Base-by-base conservation (phyloP, 1,140 invertebrate genomes). In the Papilio xuthus region DNA sequence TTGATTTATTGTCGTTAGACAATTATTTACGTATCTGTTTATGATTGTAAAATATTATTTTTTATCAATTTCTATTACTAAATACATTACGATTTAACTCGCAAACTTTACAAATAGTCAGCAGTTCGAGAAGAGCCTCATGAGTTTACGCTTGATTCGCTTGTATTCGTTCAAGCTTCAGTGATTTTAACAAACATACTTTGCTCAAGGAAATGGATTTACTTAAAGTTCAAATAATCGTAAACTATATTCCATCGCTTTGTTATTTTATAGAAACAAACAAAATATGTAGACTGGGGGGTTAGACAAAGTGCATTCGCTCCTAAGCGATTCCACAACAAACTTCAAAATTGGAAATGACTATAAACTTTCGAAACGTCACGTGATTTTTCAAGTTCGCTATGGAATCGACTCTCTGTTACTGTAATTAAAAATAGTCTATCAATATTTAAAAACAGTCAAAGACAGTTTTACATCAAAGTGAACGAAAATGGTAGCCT, bases 121-220 rank as follows among this genome's bases (percentile, higher is more conserved):
- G 50, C 28, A 75, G 70, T 37, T 73, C 56, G 32, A 44, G n/a
- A 15, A 41, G n/a, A 77, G 47, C 63, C 60, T 75, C 73, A 80
- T 53, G 73, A 80, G 72, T 80, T 75, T 56, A 20, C 28, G 79
- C 63, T 77, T 80, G 73, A 77, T 80, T 77, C 53, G 78, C 73
- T 75, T 75, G 78, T 82, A 82, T 80, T 81, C 79, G 69, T 82
- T 80, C 77, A 77, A 79, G 81, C 81, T 80, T 69, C 76, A 77
- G 80, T 83, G 81, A 84, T 71, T 84, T 81, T 80, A 81, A 82
- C 80, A 78, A 80, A 81, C 81, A 80, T 81, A 74, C 79, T 75
- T 75, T 75, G 28, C 69, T 67, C 72, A 83, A 79, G 79, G 74
- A 80, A 80, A 76, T 76, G 67, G 73, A 75, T 79, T 78, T 77